Evolutionary conservation across 92 coral and sea anemone species (phyloP).

Genomic region (Phenganax subtilis): DNA sequence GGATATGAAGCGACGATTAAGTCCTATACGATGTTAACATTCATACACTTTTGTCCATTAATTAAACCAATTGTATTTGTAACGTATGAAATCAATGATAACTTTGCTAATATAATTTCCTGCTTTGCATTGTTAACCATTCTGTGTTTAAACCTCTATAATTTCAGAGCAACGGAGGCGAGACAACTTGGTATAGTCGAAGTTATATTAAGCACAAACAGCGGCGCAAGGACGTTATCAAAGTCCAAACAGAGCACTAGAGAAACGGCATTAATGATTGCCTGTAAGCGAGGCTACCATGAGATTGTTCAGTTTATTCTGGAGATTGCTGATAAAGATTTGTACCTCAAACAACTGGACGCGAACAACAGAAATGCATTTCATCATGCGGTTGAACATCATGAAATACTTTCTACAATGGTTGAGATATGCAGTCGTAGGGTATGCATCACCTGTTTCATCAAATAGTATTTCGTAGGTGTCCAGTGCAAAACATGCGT

Average conservation of each 20-base stretch:
- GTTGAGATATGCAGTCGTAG: conserved; percentile 23
- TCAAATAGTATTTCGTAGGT: no score
- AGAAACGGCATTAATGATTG: conserved; percentile 27
- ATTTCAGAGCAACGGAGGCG: conserved; percentile 29
- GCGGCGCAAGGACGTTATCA: not conserved
- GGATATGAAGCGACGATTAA: no score
- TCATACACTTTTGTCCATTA: not conserved
- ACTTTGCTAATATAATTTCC: not conserved
- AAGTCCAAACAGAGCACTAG: not conserved
- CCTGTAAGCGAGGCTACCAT: conserved; percentile 1
- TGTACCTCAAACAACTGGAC: not conserved
- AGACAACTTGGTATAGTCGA: conserved; percentile 22
- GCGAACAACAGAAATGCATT: conserved; percentile 4
- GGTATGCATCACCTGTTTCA: not conserved
- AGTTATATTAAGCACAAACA: not conserved
- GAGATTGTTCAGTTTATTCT: conserved; percentile 21
- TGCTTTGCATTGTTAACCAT: not conserved
- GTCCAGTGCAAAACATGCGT: no score
- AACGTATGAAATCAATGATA: not conserved
- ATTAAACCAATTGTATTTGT: not conserved
- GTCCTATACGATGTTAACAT: not conserved
- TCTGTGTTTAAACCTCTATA: not conserved
- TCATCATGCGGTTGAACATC: conserved; percentile 22
- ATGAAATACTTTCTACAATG: not conserved
- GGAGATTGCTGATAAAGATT: not conserved